Base-by-base conservation (phyloP, 2,888 invertebrate genomes). In the Cheilosia vulpina region DNA sequence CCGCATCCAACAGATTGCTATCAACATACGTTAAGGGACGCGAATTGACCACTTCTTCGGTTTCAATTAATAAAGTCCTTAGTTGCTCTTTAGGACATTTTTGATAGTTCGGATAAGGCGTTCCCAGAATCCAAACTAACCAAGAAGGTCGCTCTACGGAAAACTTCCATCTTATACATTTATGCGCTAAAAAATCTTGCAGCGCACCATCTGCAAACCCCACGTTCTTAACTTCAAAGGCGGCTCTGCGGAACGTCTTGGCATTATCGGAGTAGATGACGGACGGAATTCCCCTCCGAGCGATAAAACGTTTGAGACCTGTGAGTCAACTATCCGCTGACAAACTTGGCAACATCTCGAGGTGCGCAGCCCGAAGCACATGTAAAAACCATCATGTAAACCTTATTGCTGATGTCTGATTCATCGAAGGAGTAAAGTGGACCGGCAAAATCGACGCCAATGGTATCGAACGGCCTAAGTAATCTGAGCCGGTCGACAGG, bases 231-330 rank as follows among this genome's bases (percentile, higher is more conserved):
- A 19, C 15, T 47, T 69, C 57, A 27, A 57, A 47, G 24, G 53
- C 52, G 24, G 43, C 52, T 58, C 57, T 69, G 27, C 69, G 41
- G 24, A 43, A 60, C 6, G 60, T 60, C 43, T 45, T 60, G n/a
- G 60, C 24, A 27, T 62, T 62, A 17, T 62, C 45, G n/a, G 62
- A 45, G 17, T 45, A 62, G 4, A 62, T 27, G 17, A 45, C 45
- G 19, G 7, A 58, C 1, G n/a, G 21, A 24, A 21, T 21, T 21
- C 21, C 21, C 21, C 21, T 21, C 21, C 21, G 21, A 21, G 21
- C 21, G 21, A 21, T 50, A 50, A 45, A 3, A 17, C 27, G 41
- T 45, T n/a, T 45, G 7, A 11, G 31, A 55, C 52, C 52, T 15
- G 31, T 52, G 21, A 34, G 34, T n/a, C 65, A 45, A 45, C 27